phyloP scores from a whole-genome alignment of 2,888 invertebrate genomes.

The Eremobia ochroleuca region DNA sequence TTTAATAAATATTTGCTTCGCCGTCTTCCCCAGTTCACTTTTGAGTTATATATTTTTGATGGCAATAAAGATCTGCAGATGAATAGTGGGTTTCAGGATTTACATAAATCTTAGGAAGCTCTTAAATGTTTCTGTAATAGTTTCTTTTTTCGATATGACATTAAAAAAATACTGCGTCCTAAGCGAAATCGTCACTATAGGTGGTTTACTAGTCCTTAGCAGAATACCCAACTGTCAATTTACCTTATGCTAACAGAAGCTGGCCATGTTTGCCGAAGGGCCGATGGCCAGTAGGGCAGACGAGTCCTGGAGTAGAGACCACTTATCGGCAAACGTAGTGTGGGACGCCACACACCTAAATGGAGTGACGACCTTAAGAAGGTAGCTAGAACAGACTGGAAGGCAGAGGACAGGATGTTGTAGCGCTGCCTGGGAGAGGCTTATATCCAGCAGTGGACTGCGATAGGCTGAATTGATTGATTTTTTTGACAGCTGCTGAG shows the following conservation, averaged over 20 bases:
- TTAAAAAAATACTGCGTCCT: neutral
- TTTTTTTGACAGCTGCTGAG: no score
- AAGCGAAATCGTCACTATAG: neutral
- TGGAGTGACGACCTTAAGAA: neutral
- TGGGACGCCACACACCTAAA: no score
- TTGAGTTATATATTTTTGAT: constrained; percentile 29
- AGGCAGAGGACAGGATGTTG: neutral
- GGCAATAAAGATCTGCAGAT: constrained; percentile 21
- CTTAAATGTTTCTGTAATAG: no score
- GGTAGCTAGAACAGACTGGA: neutral
- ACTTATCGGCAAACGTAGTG: no score
- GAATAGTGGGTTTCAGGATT: constrained; percentile 1
- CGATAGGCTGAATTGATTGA: no score
- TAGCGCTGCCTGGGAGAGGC: neutral
- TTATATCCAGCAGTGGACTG: neutral
- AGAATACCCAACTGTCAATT: neutral
- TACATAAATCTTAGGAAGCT: no score
- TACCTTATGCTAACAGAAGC: neutral
- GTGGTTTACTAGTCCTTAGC: neutral
- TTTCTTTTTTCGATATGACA: no score
- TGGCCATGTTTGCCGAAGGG: neutral
- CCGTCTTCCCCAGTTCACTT: constrained; percentile 36
- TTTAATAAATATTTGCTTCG: constrained; percentile 59
- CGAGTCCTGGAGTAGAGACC: neutral
- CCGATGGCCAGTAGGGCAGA: neutral